Conservation (phyloP, 2,888 invertebrate genomes). For the Petrolisthes cinctipes region DNA sequence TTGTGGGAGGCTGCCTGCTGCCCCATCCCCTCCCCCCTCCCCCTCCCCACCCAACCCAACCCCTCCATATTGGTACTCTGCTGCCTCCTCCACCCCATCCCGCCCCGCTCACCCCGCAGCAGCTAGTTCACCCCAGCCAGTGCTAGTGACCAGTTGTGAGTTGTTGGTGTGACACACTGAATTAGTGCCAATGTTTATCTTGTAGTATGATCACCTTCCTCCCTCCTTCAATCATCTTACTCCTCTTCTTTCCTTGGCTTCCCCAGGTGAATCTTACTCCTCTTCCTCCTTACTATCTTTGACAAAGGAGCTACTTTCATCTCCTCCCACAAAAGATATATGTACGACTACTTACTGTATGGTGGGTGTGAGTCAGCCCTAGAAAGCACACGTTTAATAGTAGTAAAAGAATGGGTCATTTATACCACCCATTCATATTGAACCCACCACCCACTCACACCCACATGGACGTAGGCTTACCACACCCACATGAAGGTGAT, state of each 20-base stretch:
- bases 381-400: constrained; percentile 1
- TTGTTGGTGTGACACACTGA: constrained; percentile 57
- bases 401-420: background rate
- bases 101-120: constrained; percentile 48
- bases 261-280: background rate
- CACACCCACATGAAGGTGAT: background rate
- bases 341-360: background rate
- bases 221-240: background rate
- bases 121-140: constrained; percentile 59
- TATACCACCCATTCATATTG: background rate
- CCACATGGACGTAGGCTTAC: background rate
- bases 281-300: background rate
- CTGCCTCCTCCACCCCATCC: constrained; percentile 49
- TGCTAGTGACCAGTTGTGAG: constrained; percentile 60
- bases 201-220: constrained; percentile 11
- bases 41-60: constrained; percentile 37
- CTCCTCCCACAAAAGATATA: background rate
- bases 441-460: background rate
- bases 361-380: constrained; percentile 13
- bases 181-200: constrained; percentile 58
- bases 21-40: constrained; percentile 40
- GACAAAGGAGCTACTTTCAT: background rate
- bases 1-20: constrained; percentile 20
- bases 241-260: background rate
- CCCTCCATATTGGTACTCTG: constrained; percentile 43